Evolutionary conservation across 2,797 vertebrate genomes (phyloP), one percentile per base, ranked within the genome.

Genomic region (Coranthus polyacanthus): DNA sequence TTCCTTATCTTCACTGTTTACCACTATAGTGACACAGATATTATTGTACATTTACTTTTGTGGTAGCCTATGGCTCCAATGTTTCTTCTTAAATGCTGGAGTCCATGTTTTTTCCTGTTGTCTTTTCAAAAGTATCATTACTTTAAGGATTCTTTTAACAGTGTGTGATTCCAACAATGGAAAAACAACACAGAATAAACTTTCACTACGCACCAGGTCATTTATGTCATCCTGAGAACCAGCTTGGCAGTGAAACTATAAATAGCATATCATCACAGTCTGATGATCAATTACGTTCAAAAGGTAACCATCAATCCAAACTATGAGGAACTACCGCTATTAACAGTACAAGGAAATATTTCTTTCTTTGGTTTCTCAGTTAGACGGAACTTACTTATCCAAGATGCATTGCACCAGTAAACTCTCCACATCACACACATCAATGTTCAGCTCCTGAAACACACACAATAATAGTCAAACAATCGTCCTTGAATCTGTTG

Each of bases 331-430:
- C 17, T 62, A n/a, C 0, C 5, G 3, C 22, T 38, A 63, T 64
- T 83, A 22, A 74, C 44, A 53, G 52, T 59, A 74, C 38, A 72
- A 20, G 37, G 4, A 55, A 24, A 1, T 2, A 5, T 26, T 52
- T 54, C 15, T 47, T 36, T 45, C 2, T 16, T 37, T 2, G 2
- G 12, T 29, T 61, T 62, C 53, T 78, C 38, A 37, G 56, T 4
- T 8, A 36, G 49, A 56, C 12, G 43, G 54, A 81, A 97, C 98
- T 79, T 96, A 99, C 98, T 99, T 99, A 95, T 99, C 98, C 95
- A 99, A 94, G 95, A 99, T 99, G 93, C 98, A 99, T 92, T 99
- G 98, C 81, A 99, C 98, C 90, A 99, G 95, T 94, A 99, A 96
- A 93, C 98, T 99, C 91, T 99, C 98, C 92, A 99, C 98, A 84